These are phyloP conservation scores for Temnopleurus reevesii DNA, from an alignment of 53 echinoderm and acorn worm species.

Conservation along the genomic window DNA sequence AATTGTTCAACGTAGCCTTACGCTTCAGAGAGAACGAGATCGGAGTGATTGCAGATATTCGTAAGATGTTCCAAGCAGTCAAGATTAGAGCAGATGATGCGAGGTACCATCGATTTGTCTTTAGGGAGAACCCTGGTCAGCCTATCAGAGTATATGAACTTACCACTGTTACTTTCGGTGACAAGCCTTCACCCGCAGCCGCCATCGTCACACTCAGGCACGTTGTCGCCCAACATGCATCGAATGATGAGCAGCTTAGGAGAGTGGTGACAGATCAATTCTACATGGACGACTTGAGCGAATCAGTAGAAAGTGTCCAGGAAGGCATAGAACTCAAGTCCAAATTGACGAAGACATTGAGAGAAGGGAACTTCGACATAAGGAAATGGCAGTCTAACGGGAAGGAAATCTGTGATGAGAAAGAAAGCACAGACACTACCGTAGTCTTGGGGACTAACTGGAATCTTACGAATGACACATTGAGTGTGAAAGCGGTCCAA, in stretches of 20 bases:
- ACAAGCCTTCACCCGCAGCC: constrained; percentile 75
- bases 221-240: constrained; percentile 16
- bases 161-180: constrained; percentile 79
- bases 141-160: constrained; percentile 72
- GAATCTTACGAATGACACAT: constrained; percentile 76
- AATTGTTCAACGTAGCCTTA: constrained; percentile 63
- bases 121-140: constrained; percentile 66
- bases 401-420: constrained; percentile 57
- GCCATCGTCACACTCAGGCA: constrained; percentile 51
- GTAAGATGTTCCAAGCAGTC: constrained; percentile 79
- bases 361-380: constrained; percentile 65
- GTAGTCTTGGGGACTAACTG: constrained; percentile 71
- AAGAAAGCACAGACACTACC: constrained; percentile 58
- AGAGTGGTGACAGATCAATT: constrained; percentile 58
- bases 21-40: constrained; percentile 77
- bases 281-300: constrained; percentile 70
- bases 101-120: constrained; percentile 71
- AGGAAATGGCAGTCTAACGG: constrained; percentile 72
- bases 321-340: constrained; percentile 56
- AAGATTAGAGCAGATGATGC: constrained; percentile 68
- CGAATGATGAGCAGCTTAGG: constrained; percentile 39
- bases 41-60: constrained; percentile 73
- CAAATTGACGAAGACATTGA: constrained; percentile 44
- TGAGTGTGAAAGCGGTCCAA: constrained; percentile 71
- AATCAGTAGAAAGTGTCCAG: constrained; percentile 50